Evolutionary conservation across 2,797 vertebrate genomes (phyloP).

Genomic region (Steatocranus sp.): DNA sequence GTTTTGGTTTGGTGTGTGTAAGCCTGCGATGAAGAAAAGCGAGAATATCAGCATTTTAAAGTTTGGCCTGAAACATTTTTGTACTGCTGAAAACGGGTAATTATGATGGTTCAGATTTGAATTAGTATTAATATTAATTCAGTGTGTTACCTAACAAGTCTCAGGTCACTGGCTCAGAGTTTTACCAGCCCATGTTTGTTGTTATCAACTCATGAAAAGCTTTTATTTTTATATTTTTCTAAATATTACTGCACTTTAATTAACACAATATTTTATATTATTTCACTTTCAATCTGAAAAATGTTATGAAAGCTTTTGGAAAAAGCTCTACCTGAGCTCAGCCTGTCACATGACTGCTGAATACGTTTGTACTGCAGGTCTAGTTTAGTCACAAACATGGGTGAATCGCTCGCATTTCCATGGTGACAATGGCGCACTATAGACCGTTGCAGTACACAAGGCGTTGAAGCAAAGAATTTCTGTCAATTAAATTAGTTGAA

Average conservation of each 20-base stretch:
- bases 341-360: background rate
- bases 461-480: accelerated
- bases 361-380: background rate
- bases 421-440: background rate
- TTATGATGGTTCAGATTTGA: background rate
- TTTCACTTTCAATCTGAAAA: background rate
- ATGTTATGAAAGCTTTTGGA: background rate
- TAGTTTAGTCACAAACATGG: background rate
- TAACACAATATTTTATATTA: background rate
- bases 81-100: accelerated
- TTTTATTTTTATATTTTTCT: background rate
- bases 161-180: background rate
- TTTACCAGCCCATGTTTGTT: background rate
- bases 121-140: background rate
- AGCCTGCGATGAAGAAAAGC: background rate
- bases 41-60: background rate
- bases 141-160: background rate
- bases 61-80: background rate
- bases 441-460: background rate
- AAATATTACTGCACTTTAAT: background rate
- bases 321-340: background rate
- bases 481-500: background rate
- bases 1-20: background rate
- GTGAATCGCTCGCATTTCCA: background rate
- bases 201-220: accelerated